Base-by-base conservation (phyloP, 2,888 invertebrate species). In the Ceriagrion tenellum region DNA sequence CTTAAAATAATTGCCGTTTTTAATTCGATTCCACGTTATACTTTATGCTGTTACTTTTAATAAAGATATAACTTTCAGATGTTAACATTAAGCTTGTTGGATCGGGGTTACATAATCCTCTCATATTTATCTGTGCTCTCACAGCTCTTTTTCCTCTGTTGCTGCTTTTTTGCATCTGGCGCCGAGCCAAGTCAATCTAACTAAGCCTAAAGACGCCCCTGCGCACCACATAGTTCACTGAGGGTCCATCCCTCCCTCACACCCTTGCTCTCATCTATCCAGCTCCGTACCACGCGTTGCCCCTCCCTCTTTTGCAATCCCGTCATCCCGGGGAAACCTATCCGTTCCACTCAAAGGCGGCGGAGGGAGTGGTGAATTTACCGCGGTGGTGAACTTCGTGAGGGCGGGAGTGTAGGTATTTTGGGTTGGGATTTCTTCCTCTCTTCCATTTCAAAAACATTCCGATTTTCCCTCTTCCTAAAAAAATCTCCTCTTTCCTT, bases 401-500 rank as follows among this genome's bases (percentile, higher is more conserved):
- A 26, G 69, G n/a, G 3, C 47, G 47, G 47, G 69, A n/a, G 12
- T 69, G n/a, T 69, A 26, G 59, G 59, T 18, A 59, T 59, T 20
- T 59, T 12, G n/a, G 26, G 8, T 3, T 23, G 69, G 56, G 90
- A 30, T 30, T 59, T 35, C 23, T 40, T 91, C 55, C 35, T 91
- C 63, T 63, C 91, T 91, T 91, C 63, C 35, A 63, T 63, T 91
- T 35, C 91, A 63, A 47, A 40, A 63, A 40, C 91, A 91, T 91
- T 91, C 91, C 90, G 90, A 90, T 90, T 90, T 90, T 88, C 40
- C 88, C 88, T 88, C 47, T 88, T 47, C 88, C 47, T 47, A 40
- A 40, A 47, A 20, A 59, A 59, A 59, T 59, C 59, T 59, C 59
- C 13, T 20, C 4, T 55, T 55, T 55, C n/a, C n/a, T 47, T n/a